phyloP scores from a whole-genome alignment of 1,140 invertebrate genomes.

The Papilio machaon region DNA sequence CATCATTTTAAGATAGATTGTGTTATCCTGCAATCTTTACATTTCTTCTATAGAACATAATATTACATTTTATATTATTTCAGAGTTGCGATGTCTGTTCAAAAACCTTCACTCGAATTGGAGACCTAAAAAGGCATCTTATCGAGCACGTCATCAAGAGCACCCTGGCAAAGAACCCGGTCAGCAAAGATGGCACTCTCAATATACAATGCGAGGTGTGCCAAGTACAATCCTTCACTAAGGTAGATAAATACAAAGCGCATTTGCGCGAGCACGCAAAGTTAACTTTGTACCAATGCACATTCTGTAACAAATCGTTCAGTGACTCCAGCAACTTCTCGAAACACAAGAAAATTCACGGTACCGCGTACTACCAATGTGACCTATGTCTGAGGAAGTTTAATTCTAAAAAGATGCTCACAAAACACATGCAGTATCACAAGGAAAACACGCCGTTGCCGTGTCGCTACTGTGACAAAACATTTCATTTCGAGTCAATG shows the following conservation, averaged over 20 bases:
- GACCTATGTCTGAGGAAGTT: slow-evolving; percentile 77
- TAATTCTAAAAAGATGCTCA: slow-evolving; percentile 79
- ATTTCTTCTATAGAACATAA: background rate
- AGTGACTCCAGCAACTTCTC: slow-evolving; percentile 80
- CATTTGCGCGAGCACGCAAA: slow-evolving; percentile 78
- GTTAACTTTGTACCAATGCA: slow-evolving; percentile 78
- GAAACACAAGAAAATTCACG: slow-evolving; percentile 81
- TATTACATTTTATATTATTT: slow-evolving; percentile 41
- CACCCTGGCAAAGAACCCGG: slow-evolving; percentile 68
- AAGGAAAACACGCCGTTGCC: slow-evolving; percentile 63
- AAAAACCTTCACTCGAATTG: slow-evolving; percentile 76
- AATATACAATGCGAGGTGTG: slow-evolving; percentile 75
- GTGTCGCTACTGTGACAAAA: slow-evolving; percentile 68
- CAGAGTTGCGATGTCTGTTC: slow-evolving; percentile 74
- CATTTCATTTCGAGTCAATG: slow-evolving; percentile 74
- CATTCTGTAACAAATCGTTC: slow-evolving; percentile 78
- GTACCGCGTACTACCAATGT: slow-evolving; percentile 71
- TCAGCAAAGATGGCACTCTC: slow-evolving; percentile 63
- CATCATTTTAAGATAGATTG: too few relatives aligned
- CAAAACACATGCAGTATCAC: slow-evolving; percentile 77
- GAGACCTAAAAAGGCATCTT: slow-evolving; percentile 77
- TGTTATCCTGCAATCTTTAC: too few relatives aligned
- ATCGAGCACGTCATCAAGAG: slow-evolving; percentile 76
- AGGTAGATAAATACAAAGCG: slow-evolving; percentile 74
- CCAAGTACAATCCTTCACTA: slow-evolving; percentile 62